Conservation (phyloP, 1,140 invertebrate species). For the Cyphomyrmex costatus region DNA sequence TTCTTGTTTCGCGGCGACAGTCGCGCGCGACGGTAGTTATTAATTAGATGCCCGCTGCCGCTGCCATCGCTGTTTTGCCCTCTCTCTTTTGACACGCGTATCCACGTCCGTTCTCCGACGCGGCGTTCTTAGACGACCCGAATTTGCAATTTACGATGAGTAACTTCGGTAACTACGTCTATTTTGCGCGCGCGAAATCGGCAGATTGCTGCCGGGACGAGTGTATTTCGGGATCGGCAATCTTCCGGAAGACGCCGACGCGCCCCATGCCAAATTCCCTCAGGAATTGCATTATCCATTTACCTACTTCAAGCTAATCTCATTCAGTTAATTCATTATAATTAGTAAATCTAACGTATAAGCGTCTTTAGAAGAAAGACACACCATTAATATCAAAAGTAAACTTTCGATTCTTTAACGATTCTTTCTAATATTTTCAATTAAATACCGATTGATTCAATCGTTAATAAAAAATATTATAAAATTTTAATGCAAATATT, state of each 20-base stretch:
- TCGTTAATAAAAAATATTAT: neutral
- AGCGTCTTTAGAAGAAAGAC: slow-evolving; percentile 17
- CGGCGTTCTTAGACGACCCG: slow-evolving; percentile 12
- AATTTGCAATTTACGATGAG: slow-evolving; percentile 60
- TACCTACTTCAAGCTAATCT: slow-evolving; percentile 31
- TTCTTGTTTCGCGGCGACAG: slow-evolving; percentile 57
- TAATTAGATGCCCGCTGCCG: slow-evolving; percentile 63
- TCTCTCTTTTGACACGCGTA: slow-evolving; percentile 44
- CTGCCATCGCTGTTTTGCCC: neutral
- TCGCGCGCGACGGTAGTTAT: slow-evolving; percentile 56
- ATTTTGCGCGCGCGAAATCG: slow-evolving; percentile 52
- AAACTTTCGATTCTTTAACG: neutral
- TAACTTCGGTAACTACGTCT: slow-evolving; percentile 62
- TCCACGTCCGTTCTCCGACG: neutral
- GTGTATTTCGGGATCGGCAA: slow-evolving; percentile 8
- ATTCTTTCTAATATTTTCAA: neutral
- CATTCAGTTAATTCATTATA: slow-evolving; percentile 34
- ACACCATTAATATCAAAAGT: neutral
- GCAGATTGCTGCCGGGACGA: slow-evolving; percentile 41
- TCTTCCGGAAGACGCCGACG: slow-evolving; percentile 16
- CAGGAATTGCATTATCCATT: slow-evolving; percentile 39
- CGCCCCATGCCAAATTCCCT: slow-evolving; percentile 1
- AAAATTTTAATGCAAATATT: neutral
- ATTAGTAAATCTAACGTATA: slow-evolving; percentile 35
- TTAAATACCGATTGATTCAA: neutral